Evolutionary conservation across 1,140 invertebrate genomes (phyloP), one percentile per base, ranked within the genome.

Genomic region (Bombus waltoni): DNA sequence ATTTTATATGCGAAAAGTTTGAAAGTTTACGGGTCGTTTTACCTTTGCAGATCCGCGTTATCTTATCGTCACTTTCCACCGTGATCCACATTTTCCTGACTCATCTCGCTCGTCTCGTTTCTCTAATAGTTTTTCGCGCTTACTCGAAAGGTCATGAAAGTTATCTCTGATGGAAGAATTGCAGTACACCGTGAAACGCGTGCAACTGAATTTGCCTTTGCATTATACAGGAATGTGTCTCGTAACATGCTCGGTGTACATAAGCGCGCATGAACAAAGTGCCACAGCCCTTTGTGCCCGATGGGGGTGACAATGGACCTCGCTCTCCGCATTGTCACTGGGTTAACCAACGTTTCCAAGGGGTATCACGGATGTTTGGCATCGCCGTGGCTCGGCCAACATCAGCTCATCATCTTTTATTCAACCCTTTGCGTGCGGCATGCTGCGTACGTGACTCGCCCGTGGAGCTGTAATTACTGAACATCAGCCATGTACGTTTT

Each of bases 171-270:
- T 28, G 42, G 42, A 32, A n/a, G 59, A 57, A 44, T 32, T 28
- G 59, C 65, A 47, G 66, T 35, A 53, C 42, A 65, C 18, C 32
- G 40, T 42, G 42, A 78, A 85, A 85, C 83, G 77, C 78, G 66
- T 57, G 62, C 57, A 72, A 74, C 70, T 40, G 72, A 89, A 93
- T 93, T 93, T 91, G 85, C 90, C 81, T 91, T 88, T 95, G 91
- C 87, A 95, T 94, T 94, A 95, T 94, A 90, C 76, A 95, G 91
- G 92, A 94, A 93, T 92, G 93, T 93, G 90, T 89, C 85, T 85
- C 87, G 77, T 71, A 90, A 93, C 88, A 93, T 89, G 90, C 86
- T 40, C 77, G 77, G 73, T 81, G 72, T 81, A 71, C 78, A 88
- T 65, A 87, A 80, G 72, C 87, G 77, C 66, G 44, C 71, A 86